Evolutionary conservation across 2,888 invertebrate genomes (phyloP), one percentile per base, ranked within the genome.

Genomic region (Subacronicta megacephala): DNA sequence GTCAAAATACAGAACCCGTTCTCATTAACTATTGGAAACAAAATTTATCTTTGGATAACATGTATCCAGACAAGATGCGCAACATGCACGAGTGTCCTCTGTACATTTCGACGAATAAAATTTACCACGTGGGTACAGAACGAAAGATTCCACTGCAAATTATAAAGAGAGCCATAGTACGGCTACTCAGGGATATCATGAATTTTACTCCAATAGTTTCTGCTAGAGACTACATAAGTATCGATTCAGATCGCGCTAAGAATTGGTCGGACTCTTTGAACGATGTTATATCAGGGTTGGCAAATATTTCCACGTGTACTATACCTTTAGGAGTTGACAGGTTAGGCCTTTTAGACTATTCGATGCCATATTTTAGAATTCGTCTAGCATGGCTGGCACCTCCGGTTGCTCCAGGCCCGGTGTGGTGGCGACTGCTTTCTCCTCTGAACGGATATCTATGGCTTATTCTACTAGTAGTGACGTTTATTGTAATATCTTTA

Each of bases 251-350:
- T 59, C 76, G 83, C 6, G 83, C 87, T 2, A 85, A 82, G 36
- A 90, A 89, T 56, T 90, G 89, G 89, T 88, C 89, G 0, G 85
- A 87, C 60, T 89, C 90, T 3, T 68, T 92, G 1, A 87, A 86
- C 20, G 91, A 90, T 42, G 83, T 91, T 4, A 80, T 90, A 17
- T 68, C 74, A 2, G 90, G 90, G 1, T 58, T 65, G 3, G 85
- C 86, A 0, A 90, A 91, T 61, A 85, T 92, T 49, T 91, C 90
- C 0, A 88, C 87, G 1, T 87, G 88, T 45, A 88, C 83, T 26
- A 85, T 90, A 57, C 84, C 89, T 13, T 75, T 89, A 29, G 88
- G 85, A 1, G 78, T 85, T 1, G 89, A 90, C 16, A 80, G 81
- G 61, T 61, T 83, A 26, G 85, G 84, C 3, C 69, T 86, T 35